A percentile compares a stretch with the other conserved stretches of the same genome.
These are phyloP conservation scores for Acanthopleura granulata DNA, from an alignment of 2,888 invertebrate genomes.

Conservation along the genomic window DNA sequence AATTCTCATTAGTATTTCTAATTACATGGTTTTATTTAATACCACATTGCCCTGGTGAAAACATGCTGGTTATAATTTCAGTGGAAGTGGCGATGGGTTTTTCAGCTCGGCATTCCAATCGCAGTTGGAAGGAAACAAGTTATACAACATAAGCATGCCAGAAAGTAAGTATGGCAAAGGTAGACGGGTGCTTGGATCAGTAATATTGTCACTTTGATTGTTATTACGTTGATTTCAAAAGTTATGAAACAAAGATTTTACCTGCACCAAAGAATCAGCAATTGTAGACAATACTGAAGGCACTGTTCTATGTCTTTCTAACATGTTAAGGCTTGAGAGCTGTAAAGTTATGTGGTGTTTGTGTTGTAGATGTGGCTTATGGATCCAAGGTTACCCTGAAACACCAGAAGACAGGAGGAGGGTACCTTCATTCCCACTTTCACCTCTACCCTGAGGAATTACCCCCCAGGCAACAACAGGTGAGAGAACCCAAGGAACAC, in stretches of 20 bases:
- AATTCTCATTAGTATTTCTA: too few species aligned
- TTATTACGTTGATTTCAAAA: too few species aligned
- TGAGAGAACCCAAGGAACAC: constrained; percentile 59
- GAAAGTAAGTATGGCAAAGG: constrained; percentile 70
- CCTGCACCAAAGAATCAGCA: too few species aligned
- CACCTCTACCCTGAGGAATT: constrained; percentile 92
- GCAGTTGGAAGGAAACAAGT: constrained; percentile 88
- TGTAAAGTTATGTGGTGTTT: not conserved
- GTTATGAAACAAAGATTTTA: too few species aligned
- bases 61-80: constrained; percentile 68
- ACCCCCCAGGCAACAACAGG: constrained; percentile 94
- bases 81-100: constrained; percentile 96
- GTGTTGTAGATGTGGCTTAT: constrained; percentile 80
- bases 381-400: constrained; percentile 91
- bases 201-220: too few species aligned
- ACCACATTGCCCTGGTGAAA: too few species aligned
- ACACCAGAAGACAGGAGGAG: constrained; percentile 94
- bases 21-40: too few species aligned
- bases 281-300: too few species aligned
- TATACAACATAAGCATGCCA: constrained; percentile 94
- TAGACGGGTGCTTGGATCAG: not conserved
- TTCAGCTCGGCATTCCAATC: constrained; percentile 98
- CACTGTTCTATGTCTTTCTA: too few species aligned
- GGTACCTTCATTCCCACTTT: constrained; percentile 95
- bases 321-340: too few species aligned